Evolutionary conservation across 2,113 vertebrate genomes (phyloP), one percentile per base, ranked within the genome.

Genomic region (Silurus meridionalis): DNA sequence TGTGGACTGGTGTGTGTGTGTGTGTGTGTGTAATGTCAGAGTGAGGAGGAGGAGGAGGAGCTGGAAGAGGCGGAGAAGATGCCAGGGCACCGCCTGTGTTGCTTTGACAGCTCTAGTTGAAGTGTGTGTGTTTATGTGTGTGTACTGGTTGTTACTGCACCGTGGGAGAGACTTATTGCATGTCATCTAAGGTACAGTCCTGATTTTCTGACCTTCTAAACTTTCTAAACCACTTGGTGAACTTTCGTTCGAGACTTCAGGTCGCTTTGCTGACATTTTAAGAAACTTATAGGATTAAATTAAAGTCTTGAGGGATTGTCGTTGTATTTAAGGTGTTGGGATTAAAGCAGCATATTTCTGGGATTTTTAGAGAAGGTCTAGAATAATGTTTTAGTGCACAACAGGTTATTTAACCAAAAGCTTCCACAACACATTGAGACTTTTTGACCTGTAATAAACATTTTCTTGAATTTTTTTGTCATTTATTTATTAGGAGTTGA

Each of bases 41-140:
- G 8, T 10, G 77, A 10, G n/a, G 5, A 53, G 67, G 14, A 37
- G 28, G 28, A 46, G 75, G 53, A 78, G 55, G 75, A 79, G 75
- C n/a, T 37, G 15, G 25, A 60, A 17, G 78, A 46, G 78, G 78
- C 5, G 57, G 78, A 21, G 55, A 23, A 17, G 46, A 21, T 80
- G 11, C 17, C 55, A 23, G 57, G 57, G 13, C 78, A 10, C 78
- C 90, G 25, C 87, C 88, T 90, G 91, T 90, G 92, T 91, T 86
- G 23, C 28, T 82, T 83, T 88, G 88, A 90, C 86, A 87, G 86
- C 83, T 86, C 78, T 46, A 60, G 21, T 71, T 13, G 9, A 67
- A 6, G 0, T 55, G 53, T 64, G 85, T 37, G 37, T 37, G 37
- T 37, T 37, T 37, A 37, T 55, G 53, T 58, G 71, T 74, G 6